Evolutionary conservation across 2,888 invertebrate genomes (phyloP), one percentile per base, ranked within the genome.

Genomic region (Antheraea assamensis): DNA sequence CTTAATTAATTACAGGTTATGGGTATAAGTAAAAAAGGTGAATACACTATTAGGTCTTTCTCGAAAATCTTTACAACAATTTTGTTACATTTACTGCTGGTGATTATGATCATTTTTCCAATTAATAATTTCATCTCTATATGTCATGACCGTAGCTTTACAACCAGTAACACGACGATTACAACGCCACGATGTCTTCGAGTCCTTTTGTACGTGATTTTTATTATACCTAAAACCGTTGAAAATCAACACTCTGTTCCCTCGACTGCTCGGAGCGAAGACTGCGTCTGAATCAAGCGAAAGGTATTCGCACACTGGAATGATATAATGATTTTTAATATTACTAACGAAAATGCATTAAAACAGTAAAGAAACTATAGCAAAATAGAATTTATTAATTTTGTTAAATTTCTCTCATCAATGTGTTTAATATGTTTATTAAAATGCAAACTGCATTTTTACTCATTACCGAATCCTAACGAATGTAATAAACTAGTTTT

Each of bases 131-230:
- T 64, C 61, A 30, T 64, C 27, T 64, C 30, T 64, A 64, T 17
- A 64, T 5, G 61, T 64, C 15, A 30, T 64, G 17, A 30, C 61
- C 4, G 35, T 68, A 35, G 68, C 31, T 68, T 35, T 19, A 15
- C 35, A 68, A 35, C 66, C 68, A 3, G 21, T 35, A 1, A n/a
- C 68, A n/a, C 68, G 24, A 3, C 68, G 31, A 35, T 35, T 68
- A 75, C 0, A 68, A 3, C 24, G 75, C 15, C 68, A 78, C 55
- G 0, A 30, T 19, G 15, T 71, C 52, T 13, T 74, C 58, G 2
- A 68, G 13, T 68, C 68, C n/a, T 68, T 68, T 35, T 35, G 35
- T 35, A 35, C 35, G 68, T 68, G 68, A 35, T 68, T 68, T 35
- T 68, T 68, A 35, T 68, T 68, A 35, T 68, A 68, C 35, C 68